Evolutionary conservation across 2,113 vertebrate genomes (phyloP), one percentile per base, ranked within the genome.

Genomic region (Labeo rohita): DNA sequence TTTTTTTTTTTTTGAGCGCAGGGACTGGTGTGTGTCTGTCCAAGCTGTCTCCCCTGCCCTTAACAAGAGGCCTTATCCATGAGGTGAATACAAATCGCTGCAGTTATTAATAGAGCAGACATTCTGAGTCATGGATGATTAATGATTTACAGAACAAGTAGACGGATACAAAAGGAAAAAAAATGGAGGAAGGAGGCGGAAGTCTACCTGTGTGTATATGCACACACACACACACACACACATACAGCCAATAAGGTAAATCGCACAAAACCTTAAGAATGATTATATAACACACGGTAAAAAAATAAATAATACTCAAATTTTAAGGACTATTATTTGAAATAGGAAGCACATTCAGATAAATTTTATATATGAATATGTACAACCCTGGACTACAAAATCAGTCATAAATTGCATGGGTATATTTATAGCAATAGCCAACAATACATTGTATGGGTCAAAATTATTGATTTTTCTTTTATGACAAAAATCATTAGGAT

Each of bases 121-220:
- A 83, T 83, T 83, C 50, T 83, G 81, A 83, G 66, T 83, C 81
- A 83, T 28, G 49, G 68, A 73, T 83, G 81, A 83, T 43, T 83
- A 73, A 83, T 83, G 66, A 73, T 73, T 73, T 54, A 43, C 66
- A 45, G 66, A 82, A 68, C 23, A 52, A 36, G 80, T 50, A 66
- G 36, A 73, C 21, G 11, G 49, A 56, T 23, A 54, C 47, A 45
- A n/a, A 49, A 49, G 43, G 34, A 9, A 83, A 79, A 23, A 59
- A 65, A 70, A 70, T 18, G 2, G 47, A 72, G 49, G 6, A 54
- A 43, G 49, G 39, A 65, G 39, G 68, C 9, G 34, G 11, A 66
- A 84, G 36, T 73, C 34, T 73, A 73, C 50, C 34, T 56, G 61
- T 82, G 80, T n/a, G n/a, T 68, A 11, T 12, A 36, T 66, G 23